Base-by-base conservation (phyloP, 37 sponge, comb jelly and placozoan species). In the Hexactinellida sp. region DNA sequence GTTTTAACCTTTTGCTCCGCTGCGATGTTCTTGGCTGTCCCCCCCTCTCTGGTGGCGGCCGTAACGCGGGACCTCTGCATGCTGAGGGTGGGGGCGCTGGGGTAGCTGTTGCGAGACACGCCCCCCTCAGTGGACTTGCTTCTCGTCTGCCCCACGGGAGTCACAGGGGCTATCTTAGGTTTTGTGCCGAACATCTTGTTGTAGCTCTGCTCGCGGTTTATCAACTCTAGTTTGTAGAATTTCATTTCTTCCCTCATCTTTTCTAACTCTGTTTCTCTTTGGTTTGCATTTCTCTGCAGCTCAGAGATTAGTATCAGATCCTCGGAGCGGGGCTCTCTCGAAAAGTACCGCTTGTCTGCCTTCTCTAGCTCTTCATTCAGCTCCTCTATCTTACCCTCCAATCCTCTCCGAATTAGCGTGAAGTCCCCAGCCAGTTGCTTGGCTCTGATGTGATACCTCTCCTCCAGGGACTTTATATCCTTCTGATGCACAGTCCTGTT, bases 181-280 rank as follows among this genome's bases (percentile, higher is more conserved):
- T 88, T 91, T 38, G 90, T 88, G 84, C 55, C 92, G 88, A 96
- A 96, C 38, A 96, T 5, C 83, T 92, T 92, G 86, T 96, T 96
- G 88, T 96, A 96, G 86, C 93, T 96, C 37, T 93, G 89, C 85
- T 96, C 97, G 51, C 97, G 88, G 85, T 96, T 96, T 83, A 94
- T 86, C 87, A 96, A 82, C 87, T 96, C 97, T 84, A 93, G 52
- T 87, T 96, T 90, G 47, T 90, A 96, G 41, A 94, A 37, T 36
- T 87, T 87, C 84, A 91, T 92, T 88, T 96, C 97, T 41, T 91
- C 90, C 94, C 94, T 87, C 54, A 88, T 0, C 24, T 63, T 63
- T 3, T 10, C 21, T 28, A 63, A n/a, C 76, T 63, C 76, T 28
- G 30, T 1, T 63, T 63, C 76, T 63, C 76, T 7, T 25, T 7